A percentile compares a stretch with the other conserved stretches of the same genome.
Conservation (phyloP, 2,797 vertebrate species). For the Megalops cyprinoides region DNA sequence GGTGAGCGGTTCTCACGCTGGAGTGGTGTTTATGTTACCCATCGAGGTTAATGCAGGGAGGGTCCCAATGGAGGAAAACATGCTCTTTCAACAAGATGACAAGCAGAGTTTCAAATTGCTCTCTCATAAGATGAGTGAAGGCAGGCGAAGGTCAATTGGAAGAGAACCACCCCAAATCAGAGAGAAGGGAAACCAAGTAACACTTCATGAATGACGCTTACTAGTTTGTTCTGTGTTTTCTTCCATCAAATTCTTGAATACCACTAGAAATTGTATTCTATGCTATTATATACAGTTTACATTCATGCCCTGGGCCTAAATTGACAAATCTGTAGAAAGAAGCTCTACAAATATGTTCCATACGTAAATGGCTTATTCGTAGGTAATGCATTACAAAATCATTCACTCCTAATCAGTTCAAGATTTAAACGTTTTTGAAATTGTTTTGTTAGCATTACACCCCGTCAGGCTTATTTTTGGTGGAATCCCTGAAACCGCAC, state of each 20-base stretch:
- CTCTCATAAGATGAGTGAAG: neutral
- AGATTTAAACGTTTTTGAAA: conserved; percentile 18
- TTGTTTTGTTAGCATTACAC: conserved; percentile 22
- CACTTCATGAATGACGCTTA: neutral
- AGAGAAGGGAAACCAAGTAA: neutral
- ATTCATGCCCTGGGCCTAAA: too few species aligned
- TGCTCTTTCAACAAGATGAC: neutral
- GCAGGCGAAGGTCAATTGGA: too few species aligned
- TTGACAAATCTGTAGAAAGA: neutral
- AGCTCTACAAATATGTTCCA: neutral
- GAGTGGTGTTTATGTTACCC: neutral
- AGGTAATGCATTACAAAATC: neutral
- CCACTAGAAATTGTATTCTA: too few species aligned
- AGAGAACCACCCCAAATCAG: neutral
- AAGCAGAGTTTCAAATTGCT: neutral
- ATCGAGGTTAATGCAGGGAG: neutral
- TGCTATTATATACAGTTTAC: too few species aligned
- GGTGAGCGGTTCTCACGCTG: neutral
- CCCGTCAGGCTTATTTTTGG: conserved; percentile 17
- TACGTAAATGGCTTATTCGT: neutral
- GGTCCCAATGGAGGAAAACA: neutral
- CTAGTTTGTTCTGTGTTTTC: neutral
- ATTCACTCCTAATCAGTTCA: conserved; percentile 16
- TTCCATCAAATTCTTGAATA: neutral
- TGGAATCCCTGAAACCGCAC: conserved; percentile 27